Conservation (phyloP, 2,113 vertebrate species). For the Coreoperca whiteheadi region DNA sequence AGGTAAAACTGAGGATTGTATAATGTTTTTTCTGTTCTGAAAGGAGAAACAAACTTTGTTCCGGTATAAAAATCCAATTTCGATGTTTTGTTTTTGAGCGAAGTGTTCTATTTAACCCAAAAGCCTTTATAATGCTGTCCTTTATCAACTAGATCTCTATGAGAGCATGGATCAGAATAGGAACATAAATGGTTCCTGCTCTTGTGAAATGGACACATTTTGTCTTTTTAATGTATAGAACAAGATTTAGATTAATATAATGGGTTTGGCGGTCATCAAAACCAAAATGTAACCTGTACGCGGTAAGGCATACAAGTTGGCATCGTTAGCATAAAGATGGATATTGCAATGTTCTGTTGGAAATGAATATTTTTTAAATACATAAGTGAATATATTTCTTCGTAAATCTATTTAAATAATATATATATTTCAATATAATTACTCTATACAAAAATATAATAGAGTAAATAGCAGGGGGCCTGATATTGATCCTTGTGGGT, state of each 20-base stretch:
- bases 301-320: neutral
- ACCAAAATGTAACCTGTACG: neutral
- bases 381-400: neutral
- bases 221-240: neutral
- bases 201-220: neutral
- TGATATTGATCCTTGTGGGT: slow-evolving; percentile 11
- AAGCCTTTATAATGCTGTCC: neutral
- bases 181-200: neutral
- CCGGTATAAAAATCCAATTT: neutral
- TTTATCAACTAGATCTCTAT: neutral
- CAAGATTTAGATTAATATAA: neutral
- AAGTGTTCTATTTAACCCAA: no score
- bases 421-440: neutral
- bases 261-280: neutral
- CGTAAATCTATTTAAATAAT: neutral
- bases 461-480: neutral
- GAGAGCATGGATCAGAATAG: neutral
- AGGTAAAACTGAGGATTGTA: neutral
- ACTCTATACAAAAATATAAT: neutral
- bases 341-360: neutral
- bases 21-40: neutral
- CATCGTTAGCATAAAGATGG: neutral
- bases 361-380: neutral
- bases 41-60: neutral
- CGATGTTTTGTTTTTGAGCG: neutral